Evolutionary conservation across 2,797 vertebrate species (phyloP).

Genomic region (Pterois miles): DNA sequence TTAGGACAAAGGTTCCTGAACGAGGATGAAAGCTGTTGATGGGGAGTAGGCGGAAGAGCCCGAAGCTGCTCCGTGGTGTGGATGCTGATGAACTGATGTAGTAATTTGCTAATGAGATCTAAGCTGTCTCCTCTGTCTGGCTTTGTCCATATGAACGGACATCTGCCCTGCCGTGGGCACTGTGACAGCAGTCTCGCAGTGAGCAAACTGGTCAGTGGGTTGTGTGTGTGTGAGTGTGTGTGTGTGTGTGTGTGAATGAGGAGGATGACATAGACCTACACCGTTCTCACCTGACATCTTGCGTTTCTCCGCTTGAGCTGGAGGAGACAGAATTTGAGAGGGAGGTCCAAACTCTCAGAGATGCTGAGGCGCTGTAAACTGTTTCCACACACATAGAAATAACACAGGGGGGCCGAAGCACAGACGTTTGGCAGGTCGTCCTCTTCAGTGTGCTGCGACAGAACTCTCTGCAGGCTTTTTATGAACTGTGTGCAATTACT

Average conservation of each 20-base stretch:
- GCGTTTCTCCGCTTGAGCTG: conserved; percentile 14
- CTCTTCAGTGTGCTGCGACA: conserved; percentile 41
- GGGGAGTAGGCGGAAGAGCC: conserved; percentile 46
- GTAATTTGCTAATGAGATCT: conserved; percentile 72
- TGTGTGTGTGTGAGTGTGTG: conserved; percentile 12
- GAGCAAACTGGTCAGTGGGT: conserved; percentile 34
- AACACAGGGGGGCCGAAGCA: conserved; percentile 11
- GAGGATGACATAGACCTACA: conserved; percentile 19
- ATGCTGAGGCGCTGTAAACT: conserved; percentile 43
- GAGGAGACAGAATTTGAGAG: conserved; percentile 21
- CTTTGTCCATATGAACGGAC: conserved; percentile 68
- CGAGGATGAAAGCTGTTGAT: conserved; percentile 57
- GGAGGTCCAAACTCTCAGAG: conserved; percentile 22
- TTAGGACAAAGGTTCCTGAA: conserved; percentile 50
- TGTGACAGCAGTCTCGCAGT: conserved; percentile 23
- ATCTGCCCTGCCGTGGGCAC: conserved; percentile 64
- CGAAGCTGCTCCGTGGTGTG: conserved; percentile 53
- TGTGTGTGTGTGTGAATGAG: neutral
- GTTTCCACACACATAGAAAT: conserved; percentile 49
- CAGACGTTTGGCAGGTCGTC: conserved; percentile 60
- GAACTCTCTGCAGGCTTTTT: conserved; percentile 61
- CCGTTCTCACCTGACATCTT: conserved; percentile 47
- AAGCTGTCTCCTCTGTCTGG: conserved; percentile 54
- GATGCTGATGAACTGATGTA: conserved; percentile 68
- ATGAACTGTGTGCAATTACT: conserved; percentile 67